Evolutionary conservation across 2,888 invertebrate species (phyloP).

Genomic region (Trissoscelio sp.): DNA sequence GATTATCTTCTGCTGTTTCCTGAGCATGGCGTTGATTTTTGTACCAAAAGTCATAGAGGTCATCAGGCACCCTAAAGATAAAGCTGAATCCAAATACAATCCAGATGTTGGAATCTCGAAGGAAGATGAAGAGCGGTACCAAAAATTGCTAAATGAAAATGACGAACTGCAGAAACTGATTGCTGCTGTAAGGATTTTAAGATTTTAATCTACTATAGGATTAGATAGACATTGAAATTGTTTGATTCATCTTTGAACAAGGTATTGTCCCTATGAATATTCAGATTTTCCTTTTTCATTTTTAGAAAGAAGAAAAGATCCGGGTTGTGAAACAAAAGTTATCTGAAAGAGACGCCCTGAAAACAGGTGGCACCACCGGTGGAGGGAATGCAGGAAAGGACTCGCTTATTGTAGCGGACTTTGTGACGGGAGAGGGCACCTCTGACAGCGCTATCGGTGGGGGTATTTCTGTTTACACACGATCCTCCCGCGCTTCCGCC

Average conservation of each 20-base stretch:
- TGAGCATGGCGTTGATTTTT: slow-evolving; percentile 99
- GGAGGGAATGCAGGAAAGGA: slow-evolving; percentile 85
- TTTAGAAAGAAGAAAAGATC: slow-evolving; percentile 95
- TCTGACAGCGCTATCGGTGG: slow-evolving; percentile 91
- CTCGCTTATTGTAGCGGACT: slow-evolving; percentile 89
- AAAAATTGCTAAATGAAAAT: slow-evolving; percentile 96
- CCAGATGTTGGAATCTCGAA: slow-evolving; percentile 92
- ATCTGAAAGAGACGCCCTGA: slow-evolving; percentile 89
- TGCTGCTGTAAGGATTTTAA: slow-evolving; percentile 91
- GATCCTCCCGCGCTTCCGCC: slow-evolving; percentile 92
- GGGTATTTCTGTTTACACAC: slow-evolving; percentile 89
- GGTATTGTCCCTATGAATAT: background rate
- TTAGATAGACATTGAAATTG: too few species aligned
- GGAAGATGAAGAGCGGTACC: slow-evolving; percentile 97
- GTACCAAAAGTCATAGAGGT: slow-evolving; percentile 98
- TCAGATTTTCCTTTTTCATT: slow-evolving; percentile 56
- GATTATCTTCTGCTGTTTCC: slow-evolving; percentile 98
- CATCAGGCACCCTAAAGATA: slow-evolving; percentile 93
- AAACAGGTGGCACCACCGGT: slow-evolving; percentile 84
- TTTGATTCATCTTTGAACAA: too few species aligned
- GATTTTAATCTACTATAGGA: too few species aligned
- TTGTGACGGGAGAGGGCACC: slow-evolving; percentile 90
- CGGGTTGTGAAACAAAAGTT: slow-evolving; percentile 91
- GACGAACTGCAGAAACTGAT: slow-evolving; percentile 98
- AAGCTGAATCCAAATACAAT: slow-evolving; percentile 94